Evolutionary conservation across 2,888 invertebrate species (phyloP).

Genomic region (Rotaria macrura): DNA sequence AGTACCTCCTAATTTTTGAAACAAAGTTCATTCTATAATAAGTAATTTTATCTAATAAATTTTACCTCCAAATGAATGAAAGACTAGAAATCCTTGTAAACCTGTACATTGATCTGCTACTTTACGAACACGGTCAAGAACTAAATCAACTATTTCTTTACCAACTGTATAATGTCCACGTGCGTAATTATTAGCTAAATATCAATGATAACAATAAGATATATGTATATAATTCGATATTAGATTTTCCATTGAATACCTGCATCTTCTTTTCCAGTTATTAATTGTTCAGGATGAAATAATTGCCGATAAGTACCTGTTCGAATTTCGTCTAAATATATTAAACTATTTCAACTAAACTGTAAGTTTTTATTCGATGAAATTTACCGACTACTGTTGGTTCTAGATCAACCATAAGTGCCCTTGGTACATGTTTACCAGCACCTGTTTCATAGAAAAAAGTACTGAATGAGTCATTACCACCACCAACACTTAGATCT

Average conservation of each 20-base stretch:
- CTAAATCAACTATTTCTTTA: slow-evolving; percentile 45
- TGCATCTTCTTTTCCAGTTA: slow-evolving; percentile 66
- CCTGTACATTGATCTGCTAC: slow-evolving; percentile 67
- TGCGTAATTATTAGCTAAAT: slow-evolving; percentile 55
- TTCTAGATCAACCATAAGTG: slow-evolving; percentile 82
- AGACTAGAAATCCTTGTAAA: slow-evolving; percentile 68
- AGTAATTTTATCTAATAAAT: background rate
- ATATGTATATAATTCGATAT: slow-evolving; percentile 55
- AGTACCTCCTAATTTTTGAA: slow-evolving; percentile 37
- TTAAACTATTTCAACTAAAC: background rate
- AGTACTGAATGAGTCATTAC: slow-evolving; percentile 79
- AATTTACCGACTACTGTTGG: slow-evolving; percentile 68
- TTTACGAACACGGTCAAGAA: slow-evolving; percentile 57
- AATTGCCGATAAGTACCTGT: slow-evolving; percentile 45
- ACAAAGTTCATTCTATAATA: background rate
- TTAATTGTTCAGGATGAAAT: slow-evolving; percentile 48
- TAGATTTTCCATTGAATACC: slow-evolving; percentile 65
- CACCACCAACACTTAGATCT: slow-evolving; percentile 34
- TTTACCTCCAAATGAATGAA: slow-evolving; percentile 69
- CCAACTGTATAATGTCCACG: slow-evolving; percentile 35
- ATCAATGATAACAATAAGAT: slow-evolving; percentile 81
- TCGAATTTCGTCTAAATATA: slow-evolving; percentile 41
- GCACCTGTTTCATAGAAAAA: slow-evolving; percentile 71
- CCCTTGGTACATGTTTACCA: slow-evolving; percentile 63
- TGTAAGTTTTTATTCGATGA: background rate